Evolutionary conservation across 1,140 invertebrate genomes (phyloP).

Genomic region (Ostrea edulis): DNA sequence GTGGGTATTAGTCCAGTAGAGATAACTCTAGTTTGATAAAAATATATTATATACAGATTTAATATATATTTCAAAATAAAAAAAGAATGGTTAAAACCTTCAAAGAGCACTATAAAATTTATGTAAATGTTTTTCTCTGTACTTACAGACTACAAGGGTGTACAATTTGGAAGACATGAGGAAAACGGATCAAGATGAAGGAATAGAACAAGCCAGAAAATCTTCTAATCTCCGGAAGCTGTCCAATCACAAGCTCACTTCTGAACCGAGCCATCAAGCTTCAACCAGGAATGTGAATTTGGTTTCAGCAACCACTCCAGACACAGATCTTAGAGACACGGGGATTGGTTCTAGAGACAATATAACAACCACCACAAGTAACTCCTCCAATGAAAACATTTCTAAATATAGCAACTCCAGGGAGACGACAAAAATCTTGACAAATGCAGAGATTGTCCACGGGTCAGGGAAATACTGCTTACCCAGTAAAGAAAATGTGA

Average conservation of each 20-base stretch:
- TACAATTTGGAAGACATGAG: constrained; percentile 73
- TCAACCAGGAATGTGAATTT: background rate
- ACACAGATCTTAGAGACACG: constrained; percentile 36
- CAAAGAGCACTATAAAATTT: too few species aligned
- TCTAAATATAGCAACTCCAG: constrained; percentile 40
- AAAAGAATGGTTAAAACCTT: too few species aligned
- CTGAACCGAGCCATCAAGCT: constrained; percentile 30
- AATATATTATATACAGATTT: too few species aligned
- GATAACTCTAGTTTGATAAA: too few species aligned
- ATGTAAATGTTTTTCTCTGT: background rate
- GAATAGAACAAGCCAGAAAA: constrained; percentile 60
- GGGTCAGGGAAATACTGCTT: background rate
- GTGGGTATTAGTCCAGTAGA: too few species aligned
- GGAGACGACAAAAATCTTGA: background rate
- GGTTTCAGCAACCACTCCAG: constrained; percentile 20
- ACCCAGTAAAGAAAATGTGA: constrained; percentile 21
- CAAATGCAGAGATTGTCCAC: background rate
- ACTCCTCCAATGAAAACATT: constrained; percentile 28
- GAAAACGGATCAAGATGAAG: constrained; percentile 58
- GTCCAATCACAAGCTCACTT: constrained; percentile 30
- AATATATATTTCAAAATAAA: too few species aligned
- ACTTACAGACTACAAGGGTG: constrained; percentile 62
- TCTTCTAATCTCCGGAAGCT: constrained; percentile 37
- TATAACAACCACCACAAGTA: constrained; percentile 19
- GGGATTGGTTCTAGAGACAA: constrained; percentile 43